These are phyloP conservation scores for Vesta saturnalis DNA, from an alignment of 2,888 invertebrate genomes.

Conservation along the genomic window DNA sequence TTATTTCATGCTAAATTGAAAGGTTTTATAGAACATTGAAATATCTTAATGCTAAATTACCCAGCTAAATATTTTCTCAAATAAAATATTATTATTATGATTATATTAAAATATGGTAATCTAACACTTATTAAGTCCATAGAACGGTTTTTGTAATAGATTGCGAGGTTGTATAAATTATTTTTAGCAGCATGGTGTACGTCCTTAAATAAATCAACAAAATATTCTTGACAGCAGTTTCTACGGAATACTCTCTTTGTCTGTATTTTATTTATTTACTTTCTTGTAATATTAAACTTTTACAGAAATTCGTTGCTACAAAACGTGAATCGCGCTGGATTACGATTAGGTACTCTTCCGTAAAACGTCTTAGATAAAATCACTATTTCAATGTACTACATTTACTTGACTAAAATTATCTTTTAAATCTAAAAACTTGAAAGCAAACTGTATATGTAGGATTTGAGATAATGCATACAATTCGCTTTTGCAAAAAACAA, in stretches of 20 bases:
- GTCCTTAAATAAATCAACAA: conserved; percentile 34
- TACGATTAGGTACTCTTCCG: no score
- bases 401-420: no score
- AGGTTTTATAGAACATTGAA: no score
- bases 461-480: no score
- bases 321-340: no score
- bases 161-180: conserved; percentile 25
- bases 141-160: neutral
- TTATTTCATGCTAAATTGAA: neutral
- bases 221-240: conserved; percentile 6
- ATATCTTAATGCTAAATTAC: no score
- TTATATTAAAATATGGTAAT: neutral
- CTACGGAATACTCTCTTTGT: conserved; percentile 3
- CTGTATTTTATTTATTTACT: conserved; percentile 7
- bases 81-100: no score
- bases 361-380: no score
- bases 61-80: neutral
- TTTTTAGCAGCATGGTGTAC: conserved; percentile 27
- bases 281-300: neutral
- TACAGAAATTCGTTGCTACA: neutral
- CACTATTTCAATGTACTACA: no score
- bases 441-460: no score
- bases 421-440: no score
- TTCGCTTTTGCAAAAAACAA: no score
- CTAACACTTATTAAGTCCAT: neutral